Conservation (phyloP, 2,888 invertebrate genomes). For the Mechanitis messenoides region DNA sequence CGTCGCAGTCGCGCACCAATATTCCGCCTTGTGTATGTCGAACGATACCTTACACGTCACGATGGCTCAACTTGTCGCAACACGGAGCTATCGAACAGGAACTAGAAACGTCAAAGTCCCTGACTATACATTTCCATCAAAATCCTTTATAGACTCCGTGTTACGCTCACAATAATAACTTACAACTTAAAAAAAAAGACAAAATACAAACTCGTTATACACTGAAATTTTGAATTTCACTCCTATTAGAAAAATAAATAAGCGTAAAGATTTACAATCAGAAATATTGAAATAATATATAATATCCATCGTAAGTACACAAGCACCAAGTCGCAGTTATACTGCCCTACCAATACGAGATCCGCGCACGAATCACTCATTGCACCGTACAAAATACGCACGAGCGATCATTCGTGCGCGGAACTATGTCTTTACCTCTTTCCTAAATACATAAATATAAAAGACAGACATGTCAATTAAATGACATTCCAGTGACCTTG, state of each 20-base stretch:
- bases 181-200: slow-evolving; percentile 42
- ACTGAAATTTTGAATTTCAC: slow-evolving; percentile 31
- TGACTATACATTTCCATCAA: not conserved
- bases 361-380: slow-evolving; percentile 36
- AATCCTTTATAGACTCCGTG: slow-evolving; percentile 41
- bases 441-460: slow-evolving; percentile 27
- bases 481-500: slow-evolving; percentile 11
- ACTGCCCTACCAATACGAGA: slow-evolving; percentile 54
- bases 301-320: slow-evolving; percentile 72
- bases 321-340: slow-evolving; percentile 69
- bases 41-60: slow-evolving; percentile 41
- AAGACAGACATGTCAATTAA: slow-evolving; percentile 23
- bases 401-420: slow-evolving; percentile 18
- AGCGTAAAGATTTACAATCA: slow-evolving; percentile 51
- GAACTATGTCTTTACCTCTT: slow-evolving; percentile 24
- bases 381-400: slow-evolving; percentile 12
- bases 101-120: not conserved
- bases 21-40: slow-evolving; percentile 72
- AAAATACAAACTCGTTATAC: slow-evolving; percentile 37
- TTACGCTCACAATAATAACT: slow-evolving; percentile 48
- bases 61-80: slow-evolving; percentile 39
- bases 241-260: slow-evolving; percentile 58
- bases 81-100: slow-evolving; percentile 30
- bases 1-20: slow-evolving; percentile 71
- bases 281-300: slow-evolving; percentile 47